These are phyloP conservation scores for Anoplolepis gracilipes DNA, from an alignment of 1,140 invertebrate species.

Conservation along the genomic window DNA sequence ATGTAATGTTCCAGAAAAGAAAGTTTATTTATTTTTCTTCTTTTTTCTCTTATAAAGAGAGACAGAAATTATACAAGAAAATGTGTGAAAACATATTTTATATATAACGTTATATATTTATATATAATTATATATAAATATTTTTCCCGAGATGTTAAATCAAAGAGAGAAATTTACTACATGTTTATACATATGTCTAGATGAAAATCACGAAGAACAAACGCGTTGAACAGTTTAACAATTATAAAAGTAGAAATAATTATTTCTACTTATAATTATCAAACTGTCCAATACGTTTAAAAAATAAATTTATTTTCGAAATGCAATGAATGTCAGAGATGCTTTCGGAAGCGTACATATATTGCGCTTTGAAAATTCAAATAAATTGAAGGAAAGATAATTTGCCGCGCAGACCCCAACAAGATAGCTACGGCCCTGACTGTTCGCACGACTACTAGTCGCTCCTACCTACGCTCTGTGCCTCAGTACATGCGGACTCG, in stretches of 20 bases:
- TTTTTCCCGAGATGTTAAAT: no score
- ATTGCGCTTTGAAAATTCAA: neutral
- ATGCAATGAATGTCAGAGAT: neutral
- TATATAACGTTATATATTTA: neutral
- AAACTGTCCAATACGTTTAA: no score
- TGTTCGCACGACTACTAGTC: slow-evolving; percentile 31
- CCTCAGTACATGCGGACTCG: slow-evolving; percentile 66
- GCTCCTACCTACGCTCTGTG: slow-evolving; percentile 28
- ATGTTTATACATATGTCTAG: no score
- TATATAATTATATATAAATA: no score
- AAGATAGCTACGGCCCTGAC: slow-evolving; percentile 43
- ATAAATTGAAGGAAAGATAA: neutral
- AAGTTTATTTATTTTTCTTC: neutral
- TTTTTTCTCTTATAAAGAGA: no score
- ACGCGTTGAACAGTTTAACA: neutral
- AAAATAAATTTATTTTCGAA: no score
- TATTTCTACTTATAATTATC: no score
- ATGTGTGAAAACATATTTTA: neutral
- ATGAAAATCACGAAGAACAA: neutral
- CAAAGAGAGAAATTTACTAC: neutral
- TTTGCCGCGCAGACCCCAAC: neutral
- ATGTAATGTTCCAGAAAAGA: no score
- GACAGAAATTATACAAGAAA: no score
- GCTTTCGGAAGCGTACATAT: neutral
- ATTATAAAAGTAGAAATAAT: neutral